These are phyloP conservation scores for Nasonia vitripennis DNA, from an alignment of 1,140 invertebrate species.

Conservation along the genomic window DNA sequence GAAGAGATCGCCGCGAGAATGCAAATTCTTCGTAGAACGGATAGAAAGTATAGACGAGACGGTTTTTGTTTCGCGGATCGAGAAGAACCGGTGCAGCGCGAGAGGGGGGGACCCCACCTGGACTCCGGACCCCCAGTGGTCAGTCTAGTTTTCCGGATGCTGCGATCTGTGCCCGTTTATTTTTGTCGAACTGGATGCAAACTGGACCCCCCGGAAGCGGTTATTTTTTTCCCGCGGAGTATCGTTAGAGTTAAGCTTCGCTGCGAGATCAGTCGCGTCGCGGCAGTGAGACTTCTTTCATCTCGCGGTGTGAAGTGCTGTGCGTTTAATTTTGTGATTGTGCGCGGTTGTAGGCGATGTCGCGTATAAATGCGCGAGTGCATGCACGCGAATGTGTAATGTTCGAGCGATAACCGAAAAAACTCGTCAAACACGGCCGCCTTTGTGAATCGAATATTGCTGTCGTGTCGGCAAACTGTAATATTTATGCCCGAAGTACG, in stretches of 20 bases:
- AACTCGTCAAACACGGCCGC: not conserved
- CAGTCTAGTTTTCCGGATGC: constrained; percentile 64
- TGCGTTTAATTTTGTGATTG: not conserved
- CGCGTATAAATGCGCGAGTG: no score
- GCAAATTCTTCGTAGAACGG: not conserved
- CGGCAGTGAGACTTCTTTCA: not conserved
- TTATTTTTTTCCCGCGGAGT: not conserved
- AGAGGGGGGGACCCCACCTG: constrained; percentile 70
- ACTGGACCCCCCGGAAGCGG: constrained; percentile 37
- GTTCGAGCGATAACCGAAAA: not conserved
- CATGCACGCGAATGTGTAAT: no score
- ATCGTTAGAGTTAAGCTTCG: not conserved
- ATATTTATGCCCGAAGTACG: no score
- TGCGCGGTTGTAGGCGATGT: not conserved
- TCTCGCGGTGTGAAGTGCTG: not conserved
- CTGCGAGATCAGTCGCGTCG: not conserved
- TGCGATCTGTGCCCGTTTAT: not conserved
- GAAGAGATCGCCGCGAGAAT: constrained; percentile 31
- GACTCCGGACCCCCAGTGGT: constrained; percentile 72
- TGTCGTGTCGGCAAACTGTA: not conserved
- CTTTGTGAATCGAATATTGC: no score
- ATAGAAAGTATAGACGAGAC: not conserved
- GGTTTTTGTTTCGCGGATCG: not conserved
- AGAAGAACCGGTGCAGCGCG: constrained; percentile 62
- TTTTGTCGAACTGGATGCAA: not conserved